Evolutionary conservation across 2,797 vertebrate species (phyloP), one percentile per base, ranked within the genome.

Genomic region (Schizothorax lantsangensis): DNA sequence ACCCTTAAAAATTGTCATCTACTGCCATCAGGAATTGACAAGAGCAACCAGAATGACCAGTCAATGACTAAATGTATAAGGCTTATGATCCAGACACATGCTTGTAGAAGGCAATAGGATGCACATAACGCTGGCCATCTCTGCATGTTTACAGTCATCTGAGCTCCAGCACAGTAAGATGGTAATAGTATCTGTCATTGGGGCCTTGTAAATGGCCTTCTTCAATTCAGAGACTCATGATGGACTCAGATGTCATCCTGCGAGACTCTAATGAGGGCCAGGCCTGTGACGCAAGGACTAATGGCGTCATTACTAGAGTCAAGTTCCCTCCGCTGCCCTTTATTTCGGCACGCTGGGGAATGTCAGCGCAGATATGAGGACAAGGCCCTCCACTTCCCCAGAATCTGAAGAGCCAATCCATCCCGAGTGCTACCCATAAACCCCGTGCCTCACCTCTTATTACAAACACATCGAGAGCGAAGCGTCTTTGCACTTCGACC

Each of bases 251-350:
- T 30, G n/a, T 26, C 59, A 87, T 64, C 43, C 74, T 73, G 54
- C 10, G 72, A 81, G 86, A 83, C 80, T 19, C 84, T 84, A 88
- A 86, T 86, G 84, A 86, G 49, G 69, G 59, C 69, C 47, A 74
- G 2, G 80, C 75, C 74, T 80, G 38, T 81, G 75, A 81, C 69
- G 15, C 21, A 77, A 62, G 33, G 77, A 19, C 84, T 79, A 74
- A 87, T 84, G 82, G 47, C 49, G 38, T 88, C 87, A 86, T 86
- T 83, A 89, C 40, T 21, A 74, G 68, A 73, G 81, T 74, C 81
- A 64, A 71, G 81, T 86, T 87, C 72, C 19, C 73, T 6, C 21
- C 40, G 38, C 38, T 45, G 71, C 69, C 74, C 59, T 84, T 89
- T 88, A 85, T 83, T 83, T 87, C 74, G 75, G 79, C 73, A 79